These are phyloP conservation scores for Procambarus virginalis DNA, from an alignment of 1,140 invertebrate genomes.

Conservation along the genomic window DNA sequence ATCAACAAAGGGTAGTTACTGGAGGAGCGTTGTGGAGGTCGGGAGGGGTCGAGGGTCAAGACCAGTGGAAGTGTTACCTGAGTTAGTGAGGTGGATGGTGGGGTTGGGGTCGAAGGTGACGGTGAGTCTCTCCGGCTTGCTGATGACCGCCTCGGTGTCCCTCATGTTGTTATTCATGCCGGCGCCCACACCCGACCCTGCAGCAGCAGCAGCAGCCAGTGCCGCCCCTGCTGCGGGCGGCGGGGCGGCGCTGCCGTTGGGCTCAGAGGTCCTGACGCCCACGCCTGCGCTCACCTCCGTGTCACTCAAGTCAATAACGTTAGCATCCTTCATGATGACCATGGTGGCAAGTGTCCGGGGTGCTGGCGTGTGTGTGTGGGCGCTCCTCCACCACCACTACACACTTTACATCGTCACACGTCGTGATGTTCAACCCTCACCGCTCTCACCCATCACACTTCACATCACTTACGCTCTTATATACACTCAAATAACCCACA, in stretches of 20 bases:
- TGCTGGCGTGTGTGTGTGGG: background rate
- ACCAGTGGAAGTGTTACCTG: slow-evolving; percentile 1
- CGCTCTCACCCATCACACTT: too few species aligned
- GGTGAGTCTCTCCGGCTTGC: slow-evolving; percentile 27
- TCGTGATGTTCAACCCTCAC: too few species aligned
- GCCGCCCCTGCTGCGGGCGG: slow-evolving; percentile 15
- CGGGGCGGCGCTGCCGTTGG: slow-evolving; percentile 32
- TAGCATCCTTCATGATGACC: slow-evolving; percentile 48
- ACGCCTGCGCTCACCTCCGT: slow-evolving; percentile 21
- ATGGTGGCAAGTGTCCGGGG: background rate
- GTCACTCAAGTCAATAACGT: slow-evolving; percentile 34
- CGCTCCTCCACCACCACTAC: background rate
- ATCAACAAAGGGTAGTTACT: too few species aligned
- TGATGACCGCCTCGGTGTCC: background rate
- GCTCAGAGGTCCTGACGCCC: slow-evolving; percentile 22
- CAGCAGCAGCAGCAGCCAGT: slow-evolving; percentile 10
- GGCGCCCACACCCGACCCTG: background rate
- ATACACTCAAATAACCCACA: too few species aligned
- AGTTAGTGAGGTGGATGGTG: slow-evolving; percentile 46
- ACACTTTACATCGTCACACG: background rate
- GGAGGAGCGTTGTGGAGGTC: too few species aligned
- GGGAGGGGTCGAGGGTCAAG: too few species aligned
- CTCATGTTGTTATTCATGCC: background rate
- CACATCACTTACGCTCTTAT: too few species aligned
- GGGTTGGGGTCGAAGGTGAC: slow-evolving; percentile 47